A percentile compares a stretch with the other conserved stretches of the same genome.
These are phyloP conservation scores for Drosophila recens DNA, from an alignment of 2,888 invertebrate species.

Conservation along the genomic window DNA sequence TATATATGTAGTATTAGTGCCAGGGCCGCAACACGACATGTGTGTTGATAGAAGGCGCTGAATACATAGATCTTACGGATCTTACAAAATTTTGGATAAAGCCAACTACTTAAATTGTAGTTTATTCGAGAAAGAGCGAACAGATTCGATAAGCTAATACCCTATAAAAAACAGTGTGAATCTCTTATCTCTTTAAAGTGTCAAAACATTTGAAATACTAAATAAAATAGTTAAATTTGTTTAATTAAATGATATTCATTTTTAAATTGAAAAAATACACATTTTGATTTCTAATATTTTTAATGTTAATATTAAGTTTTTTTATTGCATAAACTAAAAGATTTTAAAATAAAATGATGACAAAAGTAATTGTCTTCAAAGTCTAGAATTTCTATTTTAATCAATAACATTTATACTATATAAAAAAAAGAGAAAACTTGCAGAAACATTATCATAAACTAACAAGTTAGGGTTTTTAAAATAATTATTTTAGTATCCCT, in stretches of 20 bases:
- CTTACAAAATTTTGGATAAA: conserved; percentile 8
- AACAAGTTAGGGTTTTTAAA: not conserved
- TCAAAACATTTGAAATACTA: not conserved
- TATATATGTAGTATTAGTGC: conserved; percentile 46
- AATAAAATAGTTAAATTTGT: too few relatives aligned
- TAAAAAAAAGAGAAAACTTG: not conserved
- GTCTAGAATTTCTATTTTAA: not conserved
- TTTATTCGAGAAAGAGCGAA: not conserved
- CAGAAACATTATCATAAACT: not conserved
- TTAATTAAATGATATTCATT: not conserved
- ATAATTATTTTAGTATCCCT: not conserved
- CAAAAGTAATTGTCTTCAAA: too few relatives aligned
- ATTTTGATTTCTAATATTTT: too few relatives aligned
- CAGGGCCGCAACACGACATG: conserved; percentile 50
- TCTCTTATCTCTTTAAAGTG: not conserved
- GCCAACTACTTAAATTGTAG: not conserved
- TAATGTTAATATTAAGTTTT: too few relatives aligned
- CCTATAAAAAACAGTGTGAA: too few relatives aligned
- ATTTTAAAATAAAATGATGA: too few relatives aligned
- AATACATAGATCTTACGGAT: conserved; percentile 13
- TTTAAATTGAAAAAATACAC: not conserved
- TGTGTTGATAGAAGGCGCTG: conserved; percentile 15
- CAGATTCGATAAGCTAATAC: not conserved
- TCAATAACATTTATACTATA: too few relatives aligned
- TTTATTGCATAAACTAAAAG: too few relatives aligned